Base-by-base conservation (phyloP, 35 echinoderm and acorn worm species). In the Acanthaster planci region DNA sequence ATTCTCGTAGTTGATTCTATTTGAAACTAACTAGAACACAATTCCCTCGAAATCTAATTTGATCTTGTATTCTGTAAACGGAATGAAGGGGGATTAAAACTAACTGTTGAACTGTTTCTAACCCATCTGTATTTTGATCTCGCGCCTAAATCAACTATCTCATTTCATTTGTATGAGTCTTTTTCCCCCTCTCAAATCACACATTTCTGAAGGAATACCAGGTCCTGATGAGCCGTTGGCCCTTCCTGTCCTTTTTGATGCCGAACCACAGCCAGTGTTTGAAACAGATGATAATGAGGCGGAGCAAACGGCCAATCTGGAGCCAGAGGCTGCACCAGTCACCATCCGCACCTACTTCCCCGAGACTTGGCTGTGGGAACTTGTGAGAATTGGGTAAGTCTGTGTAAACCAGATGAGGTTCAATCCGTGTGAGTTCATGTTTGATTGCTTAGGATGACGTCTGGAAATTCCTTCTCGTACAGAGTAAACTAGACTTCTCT, bases 311-410 rank as follows among this genome's bases (percentile, higher is more conserved):
- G 56, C 15, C 2, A 14, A 18, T 37, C 32, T 18, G 10, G 77
- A 1, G 29, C 29, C 77, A 39, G 14, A 21, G 19, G 35, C 0
- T 78, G 0, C 36, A 23, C 29, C 19, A 14, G 81, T 83, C 12
- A 53, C 51, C 4, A 52, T 92, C 15, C 67, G 90, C 57, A 87
- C 85, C 17, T 92, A 92, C 40, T 92, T 92, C 38, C 90, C 90
- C 1, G 90, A 92, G 37, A 92, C 90, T 19, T 92, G 90, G 90
- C 84, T 92, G 4, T 92, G 90, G 90, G 58, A 92, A 12, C 58
- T 92, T 22, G 38, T 83, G 14, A 87, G 85, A 57, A 40, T 44
- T 32, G 38, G 67, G 59, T 85, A 40, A 21, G 59, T 38, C 29
- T 19, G 23, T 26, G 22, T 50, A n/a, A n/a, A n/a, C n/a, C n/a